Evolutionary conservation across 2,888 invertebrate genomes (phyloP).

Genomic region (Ypsolopha scabrella): DNA sequence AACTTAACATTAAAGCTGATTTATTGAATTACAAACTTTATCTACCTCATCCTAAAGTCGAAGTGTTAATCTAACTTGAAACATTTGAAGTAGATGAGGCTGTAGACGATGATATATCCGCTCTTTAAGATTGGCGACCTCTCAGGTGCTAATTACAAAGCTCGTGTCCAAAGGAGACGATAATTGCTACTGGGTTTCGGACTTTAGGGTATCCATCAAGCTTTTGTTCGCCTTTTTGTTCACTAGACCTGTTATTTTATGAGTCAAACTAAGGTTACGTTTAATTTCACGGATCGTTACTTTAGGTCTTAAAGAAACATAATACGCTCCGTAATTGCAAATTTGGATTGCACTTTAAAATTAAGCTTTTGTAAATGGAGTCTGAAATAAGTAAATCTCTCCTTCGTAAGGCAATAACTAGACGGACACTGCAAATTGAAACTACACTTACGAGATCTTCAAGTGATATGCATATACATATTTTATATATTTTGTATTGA

Average conservation of each 20-base stretch:
- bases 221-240: too few species aligned
- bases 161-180: conserved; percentile 11
- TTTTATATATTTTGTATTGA: too few species aligned
- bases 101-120: neutral
- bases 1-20: neutral
- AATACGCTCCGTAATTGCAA: neutral
- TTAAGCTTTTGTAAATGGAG: neutral
- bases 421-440: too few species aligned
- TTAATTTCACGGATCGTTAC: too few species aligned
- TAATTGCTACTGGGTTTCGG: conserved; percentile 3
- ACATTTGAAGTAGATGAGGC: neutral
- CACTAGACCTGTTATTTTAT: too few species aligned
- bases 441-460: too few species aligned
- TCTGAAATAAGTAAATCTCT: too few species aligned
- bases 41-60: neutral
- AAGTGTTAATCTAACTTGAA: neutral
- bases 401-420: too few species aligned
- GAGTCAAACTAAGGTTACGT: too few species aligned
- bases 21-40: neutral
- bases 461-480: too few species aligned
- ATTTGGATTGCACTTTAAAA: neutral
- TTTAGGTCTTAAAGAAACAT: too few species aligned
- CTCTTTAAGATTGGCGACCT: conserved; percentile 18
- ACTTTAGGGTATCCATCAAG: too few species aligned
- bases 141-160: conserved; percentile 42